A percentile compares a stretch with the other conserved stretches of the same genome.
These are phyloP conservation scores for Panulirus ornatus DNA, from an alignment of 1,140 invertebrate species.

Conservation along the genomic window DNA sequence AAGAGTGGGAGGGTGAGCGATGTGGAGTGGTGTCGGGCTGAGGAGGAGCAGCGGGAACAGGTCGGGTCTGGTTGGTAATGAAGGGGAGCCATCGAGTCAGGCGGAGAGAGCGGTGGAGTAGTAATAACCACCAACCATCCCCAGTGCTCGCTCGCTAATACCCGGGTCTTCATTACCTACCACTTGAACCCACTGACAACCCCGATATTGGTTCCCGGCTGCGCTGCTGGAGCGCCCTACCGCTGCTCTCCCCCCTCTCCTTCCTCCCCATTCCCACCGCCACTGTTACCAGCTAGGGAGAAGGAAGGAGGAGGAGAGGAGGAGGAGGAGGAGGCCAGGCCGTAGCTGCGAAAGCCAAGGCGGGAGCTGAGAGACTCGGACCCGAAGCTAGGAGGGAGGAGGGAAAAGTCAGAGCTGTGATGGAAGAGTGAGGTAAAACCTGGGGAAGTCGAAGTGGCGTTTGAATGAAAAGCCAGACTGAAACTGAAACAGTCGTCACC, in stretches of 20 bases:
- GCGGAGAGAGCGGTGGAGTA: not conserved
- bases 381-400: not conserved
- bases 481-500: too few species aligned
- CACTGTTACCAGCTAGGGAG: not conserved
- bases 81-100: too few species aligned
- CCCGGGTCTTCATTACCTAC: slow-evolving; percentile 33
- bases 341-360: not conserved
- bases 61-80: too few species aligned
- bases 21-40: too few species aligned
- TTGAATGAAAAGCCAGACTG: too few species aligned
- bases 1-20: too few species aligned
- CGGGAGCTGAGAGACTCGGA: not conserved
- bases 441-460: not conserved
- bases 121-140: slow-evolving; percentile 6
- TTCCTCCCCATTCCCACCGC: not conserved
- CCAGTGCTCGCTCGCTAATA: not conserved
- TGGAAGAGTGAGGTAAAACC: not conserved
- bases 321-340: not conserved
- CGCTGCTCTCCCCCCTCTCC: not conserved
- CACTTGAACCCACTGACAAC: slow-evolving; percentile 36
- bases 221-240: not conserved
- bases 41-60: too few species aligned
- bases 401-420: not conserved
- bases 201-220: slow-evolving; percentile 23
- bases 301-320: too few species aligned